Percentiles rank a stretch among this genome's conserved stretches.
These are phyloP conservation scores for Zaprionus bogoriensis DNA, from an alignment of 2,888 invertebrate genomes.

Conservation along the genomic window DNA sequence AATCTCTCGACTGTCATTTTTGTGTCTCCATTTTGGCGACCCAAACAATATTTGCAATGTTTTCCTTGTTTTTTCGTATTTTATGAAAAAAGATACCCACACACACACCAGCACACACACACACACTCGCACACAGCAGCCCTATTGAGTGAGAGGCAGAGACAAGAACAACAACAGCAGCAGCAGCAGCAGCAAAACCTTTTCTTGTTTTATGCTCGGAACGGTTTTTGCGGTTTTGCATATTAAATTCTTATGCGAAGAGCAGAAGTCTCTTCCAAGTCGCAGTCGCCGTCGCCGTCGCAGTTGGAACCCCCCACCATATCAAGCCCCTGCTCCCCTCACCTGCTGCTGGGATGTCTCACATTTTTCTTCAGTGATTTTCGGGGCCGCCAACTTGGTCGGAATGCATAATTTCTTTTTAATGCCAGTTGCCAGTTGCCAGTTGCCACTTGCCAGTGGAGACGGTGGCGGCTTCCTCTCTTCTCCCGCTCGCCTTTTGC, in stretches of 20 bases:
- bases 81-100: constrained; percentile 68
- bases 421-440: constrained; percentile 71
- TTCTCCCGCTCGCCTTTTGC: constrained; percentile 1
- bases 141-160: too few relatives aligned
- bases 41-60: constrained; percentile 80
- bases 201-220: constrained; percentile 53
- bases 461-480: not conserved
- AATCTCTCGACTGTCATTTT: constrained; percentile 80
- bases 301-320: not conserved
- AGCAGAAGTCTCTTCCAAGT: not conserved
- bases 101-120: constrained; percentile 22
- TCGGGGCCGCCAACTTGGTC: constrained; percentile 73
- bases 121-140: not conserved
- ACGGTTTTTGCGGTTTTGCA: constrained; percentile 80
- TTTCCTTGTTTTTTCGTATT: constrained; percentile 45
- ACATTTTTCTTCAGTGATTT: constrained; percentile 71
- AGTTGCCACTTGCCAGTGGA: constrained; percentile 12
- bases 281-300: not conserved
- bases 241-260: constrained; percentile 76
- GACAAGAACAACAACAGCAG: too few relatives aligned
- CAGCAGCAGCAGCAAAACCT: constrained; percentile 37
- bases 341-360: constrained; percentile 29
- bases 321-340: not conserved
- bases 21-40: constrained; percentile 81
- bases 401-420: constrained; percentile 79